Conservation (phyloP, 2,113 vertebrate genomes). For the Amphilophus citrinellus region DNA sequence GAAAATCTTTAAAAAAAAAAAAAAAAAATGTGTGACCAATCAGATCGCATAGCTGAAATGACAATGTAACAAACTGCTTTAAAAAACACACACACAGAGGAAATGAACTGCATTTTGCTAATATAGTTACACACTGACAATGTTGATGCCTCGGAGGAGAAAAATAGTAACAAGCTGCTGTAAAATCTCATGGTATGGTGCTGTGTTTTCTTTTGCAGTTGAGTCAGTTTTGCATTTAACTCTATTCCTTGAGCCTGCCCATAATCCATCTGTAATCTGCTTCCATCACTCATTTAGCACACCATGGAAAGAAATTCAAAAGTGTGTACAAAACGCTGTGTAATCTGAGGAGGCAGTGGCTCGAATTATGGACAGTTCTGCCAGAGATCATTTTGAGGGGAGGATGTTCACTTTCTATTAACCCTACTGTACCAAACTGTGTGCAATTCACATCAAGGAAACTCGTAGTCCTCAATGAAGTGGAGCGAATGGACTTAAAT, state of each 20-base stretch:
- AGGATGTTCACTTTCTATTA: not conserved
- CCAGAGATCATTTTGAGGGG: not conserved
- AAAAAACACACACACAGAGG: not conserved
- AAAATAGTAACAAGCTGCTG: slow-evolving; percentile 1
- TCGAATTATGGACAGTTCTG: not conserved
- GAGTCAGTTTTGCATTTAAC: not conserved
- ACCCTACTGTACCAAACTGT: not conserved
- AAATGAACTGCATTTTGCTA: not conserved
- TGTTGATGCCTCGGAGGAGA: not conserved
- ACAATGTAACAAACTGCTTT: not conserved
- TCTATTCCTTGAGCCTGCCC: not conserved
- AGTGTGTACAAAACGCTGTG: not conserved
- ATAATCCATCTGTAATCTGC: not conserved
- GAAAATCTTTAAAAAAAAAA: not conserved
- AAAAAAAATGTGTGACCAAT: not conserved
- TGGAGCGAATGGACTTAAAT: not conserved
- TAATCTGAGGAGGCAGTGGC: not conserved
- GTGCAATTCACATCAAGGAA: not conserved
- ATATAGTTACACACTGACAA: not conserved
- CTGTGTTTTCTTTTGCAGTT: not conserved
- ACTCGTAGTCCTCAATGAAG: not conserved
- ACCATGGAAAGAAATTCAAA: not conserved
- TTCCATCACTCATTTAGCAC: not conserved
- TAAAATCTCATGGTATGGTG: not conserved
- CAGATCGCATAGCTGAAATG: not conserved